Conservation (phyloP, 2,888 invertebrate species). For the Chrysopilus asiliformis region DNA sequence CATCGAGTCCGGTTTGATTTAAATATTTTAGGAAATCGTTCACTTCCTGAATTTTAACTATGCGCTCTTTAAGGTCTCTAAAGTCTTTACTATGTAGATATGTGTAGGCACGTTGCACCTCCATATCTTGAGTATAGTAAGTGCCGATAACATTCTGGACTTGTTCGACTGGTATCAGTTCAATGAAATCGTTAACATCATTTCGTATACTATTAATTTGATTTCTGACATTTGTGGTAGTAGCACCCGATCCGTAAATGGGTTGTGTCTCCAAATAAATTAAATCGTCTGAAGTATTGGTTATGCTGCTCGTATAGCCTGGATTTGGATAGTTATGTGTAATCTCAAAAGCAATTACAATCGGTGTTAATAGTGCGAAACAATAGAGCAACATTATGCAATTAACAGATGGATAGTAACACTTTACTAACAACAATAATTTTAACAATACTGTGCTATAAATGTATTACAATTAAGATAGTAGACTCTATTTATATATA, state of each 20-base stretch:
- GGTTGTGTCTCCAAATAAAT: constrained; percentile 10
- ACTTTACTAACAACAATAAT: neutral
- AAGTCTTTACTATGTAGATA: constrained; percentile 26
- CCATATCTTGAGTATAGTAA: constrained; percentile 28
- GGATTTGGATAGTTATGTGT: constrained; percentile 6
- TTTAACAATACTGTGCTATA: neutral
- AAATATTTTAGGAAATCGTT: constrained; percentile 26
- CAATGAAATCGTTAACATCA: constrained; percentile 29
- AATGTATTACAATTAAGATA: no score
- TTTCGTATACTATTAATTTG: constrained; percentile 16
- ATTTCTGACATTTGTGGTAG: constrained; percentile 7
- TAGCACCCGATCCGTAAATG: neutral
- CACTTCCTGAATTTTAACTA: constrained; percentile 26
- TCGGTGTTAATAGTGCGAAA: constrained; percentile 7
- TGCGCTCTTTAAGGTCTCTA: constrained; percentile 21
- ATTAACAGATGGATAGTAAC: neutral
- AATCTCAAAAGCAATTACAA: constrained; percentile 8
- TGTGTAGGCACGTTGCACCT: constrained; percentile 27
- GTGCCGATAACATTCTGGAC: constrained; percentile 25
- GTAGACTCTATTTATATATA: no score
- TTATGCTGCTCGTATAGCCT: no score
- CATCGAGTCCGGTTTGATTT: constrained; percentile 29
- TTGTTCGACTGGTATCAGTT: constrained; percentile 25
- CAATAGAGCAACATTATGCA: constrained; percentile 9
- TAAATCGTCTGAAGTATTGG: constrained; percentile 7